Percentiles rank a stretch among this genome's conserved stretches.
phyloP scores from a whole-genome alignment of 2,113 vertebrate genomes.

The Glareola pratincola region DNA sequence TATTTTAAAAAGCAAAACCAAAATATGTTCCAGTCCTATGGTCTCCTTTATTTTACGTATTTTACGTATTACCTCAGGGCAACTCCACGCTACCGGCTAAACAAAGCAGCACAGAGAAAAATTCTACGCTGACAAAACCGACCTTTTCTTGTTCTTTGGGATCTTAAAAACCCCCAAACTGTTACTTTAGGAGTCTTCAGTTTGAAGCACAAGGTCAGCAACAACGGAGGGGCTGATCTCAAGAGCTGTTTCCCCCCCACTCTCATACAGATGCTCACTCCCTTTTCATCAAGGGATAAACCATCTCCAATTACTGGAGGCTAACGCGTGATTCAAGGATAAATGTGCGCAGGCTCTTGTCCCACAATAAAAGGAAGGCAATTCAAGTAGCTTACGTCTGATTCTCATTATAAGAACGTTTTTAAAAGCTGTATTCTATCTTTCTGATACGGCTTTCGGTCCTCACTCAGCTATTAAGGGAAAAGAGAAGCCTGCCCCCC shows the following conservation, averaged over 20 bases:
- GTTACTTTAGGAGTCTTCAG: neutral
- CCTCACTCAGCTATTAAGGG: neutral
- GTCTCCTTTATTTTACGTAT: neutral
- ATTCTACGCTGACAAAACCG: neutral
- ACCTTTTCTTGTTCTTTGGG: neutral
- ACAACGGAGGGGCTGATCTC: conserved; percentile 42
- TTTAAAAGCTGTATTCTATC: neutral
- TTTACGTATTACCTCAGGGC: too few relatives aligned
- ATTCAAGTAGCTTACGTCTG: conserved; percentile 47
- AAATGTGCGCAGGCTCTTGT: conserved; percentile 38
- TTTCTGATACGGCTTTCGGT: neutral
- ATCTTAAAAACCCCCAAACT: neutral
- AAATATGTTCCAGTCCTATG: neutral
- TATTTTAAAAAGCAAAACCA: neutral
- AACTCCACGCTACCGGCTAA: neutral
- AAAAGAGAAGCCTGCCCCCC: neutral
- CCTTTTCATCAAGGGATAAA: conserved; percentile 56
- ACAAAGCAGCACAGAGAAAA: fast-evolving
- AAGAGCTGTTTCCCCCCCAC: neutral
- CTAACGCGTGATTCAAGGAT: conserved; percentile 41
- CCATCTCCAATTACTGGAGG: conserved; percentile 55
- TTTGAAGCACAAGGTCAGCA: neutral
- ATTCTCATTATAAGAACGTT: conserved; percentile 23
- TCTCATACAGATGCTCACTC: neutral
- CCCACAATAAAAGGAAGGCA: conserved; percentile 4